These are phyloP conservation scores for Tragelaphus scriptus DNA, from an alignment of 2,113 vertebrate genomes.

Conservation along the genomic window DNA sequence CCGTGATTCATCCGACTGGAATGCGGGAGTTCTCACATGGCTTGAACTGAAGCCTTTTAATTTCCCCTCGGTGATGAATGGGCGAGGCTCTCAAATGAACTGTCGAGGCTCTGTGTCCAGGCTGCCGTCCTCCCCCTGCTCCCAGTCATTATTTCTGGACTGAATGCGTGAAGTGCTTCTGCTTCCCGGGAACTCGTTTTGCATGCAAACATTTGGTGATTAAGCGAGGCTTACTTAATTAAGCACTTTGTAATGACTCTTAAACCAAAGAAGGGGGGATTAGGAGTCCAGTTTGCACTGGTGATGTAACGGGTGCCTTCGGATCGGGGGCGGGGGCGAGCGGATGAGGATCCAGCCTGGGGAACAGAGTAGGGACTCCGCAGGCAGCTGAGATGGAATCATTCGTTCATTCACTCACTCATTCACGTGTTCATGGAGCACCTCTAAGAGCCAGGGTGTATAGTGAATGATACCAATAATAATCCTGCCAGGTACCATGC, in stretches of 20 bases:
- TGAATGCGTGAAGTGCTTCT: conserved; percentile 80
- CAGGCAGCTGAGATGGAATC: not conserved
- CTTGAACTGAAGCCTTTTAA: conserved; percentile 69
- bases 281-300: conserved; percentile 73
- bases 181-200: conserved; percentile 79
- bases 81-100: conserved; percentile 68
- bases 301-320: conserved; percentile 64
- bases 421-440: rapidly evolving
- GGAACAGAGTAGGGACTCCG: not conserved
- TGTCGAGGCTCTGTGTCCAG: conserved; percentile 67
- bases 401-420: not conserved
- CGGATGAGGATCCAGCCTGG: conserved; percentile 23
- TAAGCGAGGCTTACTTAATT: conserved; percentile 87
- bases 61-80: conserved; percentile 76
- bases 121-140: conserved; percentile 9
- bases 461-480: not conserved
- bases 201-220: conserved; percentile 85
- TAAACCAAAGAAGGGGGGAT: conserved; percentile 81
- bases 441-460: not conserved
- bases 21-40: conserved; percentile 73
- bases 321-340: conserved; percentile 56
- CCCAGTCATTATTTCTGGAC: conserved; percentile 78
- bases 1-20: conserved; percentile 75
- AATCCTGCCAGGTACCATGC: not conserved
- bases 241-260: conserved; percentile 85